These are phyloP conservation scores for Manacus vitellinus DNA, from an alignment of 2,113 vertebrate species.

Conservation along the genomic window DNA sequence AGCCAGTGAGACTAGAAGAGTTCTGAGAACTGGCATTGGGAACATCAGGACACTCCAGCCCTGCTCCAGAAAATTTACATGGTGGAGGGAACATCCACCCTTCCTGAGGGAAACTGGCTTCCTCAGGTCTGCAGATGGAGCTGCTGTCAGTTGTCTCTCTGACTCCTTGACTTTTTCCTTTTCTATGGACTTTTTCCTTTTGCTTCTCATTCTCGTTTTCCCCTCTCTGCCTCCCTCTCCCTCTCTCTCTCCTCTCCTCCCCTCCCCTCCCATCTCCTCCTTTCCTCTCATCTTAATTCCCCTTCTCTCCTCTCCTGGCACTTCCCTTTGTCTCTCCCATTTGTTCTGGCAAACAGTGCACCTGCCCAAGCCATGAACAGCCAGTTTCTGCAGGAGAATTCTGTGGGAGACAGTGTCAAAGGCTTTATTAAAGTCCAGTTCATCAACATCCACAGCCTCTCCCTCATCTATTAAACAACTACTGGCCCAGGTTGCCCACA, in stretches of 20 bases:
- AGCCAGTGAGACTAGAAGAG: background rate
- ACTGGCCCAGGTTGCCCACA: background rate
- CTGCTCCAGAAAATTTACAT: background rate
- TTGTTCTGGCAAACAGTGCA: background rate
- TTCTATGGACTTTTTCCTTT: background rate
- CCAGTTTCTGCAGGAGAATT: background rate
- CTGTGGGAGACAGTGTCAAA: background rate
- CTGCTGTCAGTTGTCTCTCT: background rate
- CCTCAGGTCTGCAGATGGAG: background rate
- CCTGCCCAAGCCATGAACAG: background rate
- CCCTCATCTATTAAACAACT: background rate
- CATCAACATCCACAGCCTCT: background rate
- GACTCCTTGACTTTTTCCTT: background rate
- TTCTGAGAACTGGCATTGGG: background rate
- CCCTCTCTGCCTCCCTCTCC: background rate
- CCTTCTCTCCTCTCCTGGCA: background rate
- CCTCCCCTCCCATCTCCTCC: background rate
- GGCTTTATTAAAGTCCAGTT: background rate
- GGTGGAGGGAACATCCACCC: background rate
- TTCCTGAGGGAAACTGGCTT: background rate
- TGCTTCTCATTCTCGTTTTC: background rate
- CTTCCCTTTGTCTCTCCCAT: background rate
- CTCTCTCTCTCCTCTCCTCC: background rate
- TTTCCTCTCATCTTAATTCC: background rate
- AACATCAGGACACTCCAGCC: background rate